Percentiles rank a stretch among this genome's conserved stretches.
phyloP scores from a whole-genome alignment of 2,113 vertebrate species.

The Hemiscyllium ocellatum region DNA sequence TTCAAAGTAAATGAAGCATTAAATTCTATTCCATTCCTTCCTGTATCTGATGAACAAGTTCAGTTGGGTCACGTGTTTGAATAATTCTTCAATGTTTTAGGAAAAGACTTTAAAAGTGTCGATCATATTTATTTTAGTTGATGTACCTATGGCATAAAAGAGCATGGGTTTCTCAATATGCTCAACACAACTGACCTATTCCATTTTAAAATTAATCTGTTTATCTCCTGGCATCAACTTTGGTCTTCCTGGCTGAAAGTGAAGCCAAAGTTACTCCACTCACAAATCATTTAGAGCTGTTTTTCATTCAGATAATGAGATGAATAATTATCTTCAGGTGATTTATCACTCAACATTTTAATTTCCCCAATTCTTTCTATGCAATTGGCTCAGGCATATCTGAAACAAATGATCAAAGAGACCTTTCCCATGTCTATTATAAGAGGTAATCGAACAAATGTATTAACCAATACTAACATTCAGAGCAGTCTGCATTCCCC shows the following conservation, averaged over 20 bases:
- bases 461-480: background rate
- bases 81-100: background rate
- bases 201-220: background rate
- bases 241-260: background rate
- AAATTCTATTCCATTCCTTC: background rate
- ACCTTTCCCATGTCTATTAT: too few species aligned
- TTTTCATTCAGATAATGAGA: background rate
- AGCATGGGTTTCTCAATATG: background rate
- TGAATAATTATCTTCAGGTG: background rate
- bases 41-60: conserved; percentile 3
- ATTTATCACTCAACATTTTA: background rate
- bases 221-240: background rate
- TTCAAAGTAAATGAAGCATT: conserved; percentile 9
- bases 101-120: background rate
- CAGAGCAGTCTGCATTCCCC: background rate
- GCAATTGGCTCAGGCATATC: background rate
- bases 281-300: background rate
- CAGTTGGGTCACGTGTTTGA: background rate
- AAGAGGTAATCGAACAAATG: background rate
- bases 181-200: background rate
- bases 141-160: background rate
- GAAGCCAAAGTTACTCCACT: background rate
- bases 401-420: background rate
- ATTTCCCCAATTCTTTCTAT: background rate
- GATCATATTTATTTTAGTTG: background rate